Percentiles rank a stretch among this genome's conserved stretches.
Evolutionary conservation across 1,140 invertebrate genomes (phyloP).

Genomic region (Cotesia vestalis): DNA sequence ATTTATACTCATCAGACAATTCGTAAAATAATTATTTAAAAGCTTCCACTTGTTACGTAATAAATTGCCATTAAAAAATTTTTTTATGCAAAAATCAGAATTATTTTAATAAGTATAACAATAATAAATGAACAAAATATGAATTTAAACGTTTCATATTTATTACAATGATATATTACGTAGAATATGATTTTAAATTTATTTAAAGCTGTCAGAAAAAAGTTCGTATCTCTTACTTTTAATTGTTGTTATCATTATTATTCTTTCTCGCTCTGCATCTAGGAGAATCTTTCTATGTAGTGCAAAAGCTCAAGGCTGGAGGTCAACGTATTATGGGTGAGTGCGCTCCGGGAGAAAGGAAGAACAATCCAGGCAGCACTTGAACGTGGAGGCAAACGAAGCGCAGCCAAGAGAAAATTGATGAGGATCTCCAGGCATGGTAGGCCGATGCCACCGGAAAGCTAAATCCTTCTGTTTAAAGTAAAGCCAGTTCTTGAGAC

Average conservation of each 20-base stretch:
- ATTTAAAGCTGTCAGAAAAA: too few relatives aligned
- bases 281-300: not conserved
- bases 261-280: not conserved
- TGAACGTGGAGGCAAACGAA: constrained; percentile 15
- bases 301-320: not conserved
- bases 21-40: too few relatives aligned
- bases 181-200: too few relatives aligned
- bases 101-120: too few relatives aligned
- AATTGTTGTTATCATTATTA: not conserved
- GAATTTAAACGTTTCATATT: too few relatives aligned
- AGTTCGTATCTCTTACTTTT: too few relatives aligned
- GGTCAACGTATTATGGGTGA: constrained; percentile 27
- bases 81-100: too few relatives aligned
- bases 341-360: constrained; percentile 19
- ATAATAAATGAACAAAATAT: too few relatives aligned
- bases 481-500: constrained; percentile 20
- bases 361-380: not conserved
- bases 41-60: too few relatives aligned
- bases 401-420: constrained; percentile 35
- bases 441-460: constrained; percentile 32
- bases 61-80: too few relatives aligned
- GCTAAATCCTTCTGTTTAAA: constrained; percentile 35
- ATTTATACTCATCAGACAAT: too few relatives aligned
- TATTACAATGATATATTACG: too few relatives aligned
- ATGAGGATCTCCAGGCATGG: constrained; percentile 30